A percentile compares a stretch with the other conserved stretches of the same genome.
Conservation (phyloP, 2,113 vertebrate species). For the Eclectus roratus region DNA sequence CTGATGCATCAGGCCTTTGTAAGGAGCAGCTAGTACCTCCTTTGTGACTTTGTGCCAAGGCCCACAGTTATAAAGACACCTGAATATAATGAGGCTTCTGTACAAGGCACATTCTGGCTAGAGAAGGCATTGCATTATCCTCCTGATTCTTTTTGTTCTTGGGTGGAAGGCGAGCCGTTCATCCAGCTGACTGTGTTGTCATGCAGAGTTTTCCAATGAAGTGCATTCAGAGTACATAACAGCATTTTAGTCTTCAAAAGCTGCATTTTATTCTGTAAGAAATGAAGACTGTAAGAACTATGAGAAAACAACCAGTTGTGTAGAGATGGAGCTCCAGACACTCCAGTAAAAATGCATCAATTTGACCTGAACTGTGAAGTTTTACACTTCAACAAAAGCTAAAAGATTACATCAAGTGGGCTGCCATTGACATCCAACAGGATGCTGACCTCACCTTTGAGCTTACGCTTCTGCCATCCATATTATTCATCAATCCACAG, state of each 20-base stretch:
- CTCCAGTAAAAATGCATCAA: not conserved
- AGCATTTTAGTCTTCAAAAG: not conserved
- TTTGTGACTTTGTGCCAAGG: not conserved
- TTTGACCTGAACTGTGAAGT: not conserved
- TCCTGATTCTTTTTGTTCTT: not conserved
- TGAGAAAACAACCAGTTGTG: not conserved
- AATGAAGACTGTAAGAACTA: not conserved
- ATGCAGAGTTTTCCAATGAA: not conserved
- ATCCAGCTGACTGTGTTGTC: not conserved
- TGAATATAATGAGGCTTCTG: not conserved
- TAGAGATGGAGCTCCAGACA: not conserved
- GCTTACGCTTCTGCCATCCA: not conserved
- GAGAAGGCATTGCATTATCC: not conserved
- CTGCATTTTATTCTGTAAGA: not conserved
- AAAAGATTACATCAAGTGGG: not conserved
- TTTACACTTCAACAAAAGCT: not conserved
- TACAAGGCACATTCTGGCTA: not conserved
- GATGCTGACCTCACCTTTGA: not conserved
- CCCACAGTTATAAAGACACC: not conserved
- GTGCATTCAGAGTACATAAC: not conserved
- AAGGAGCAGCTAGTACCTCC: not conserved
- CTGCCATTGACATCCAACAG: not conserved
- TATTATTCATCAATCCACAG: not conserved
- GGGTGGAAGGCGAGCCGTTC: not conserved
- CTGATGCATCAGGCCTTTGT: not conserved